Evolutionary conservation across 2,888 invertebrate genomes (phyloP), one percentile per base, ranked within the genome.

Genomic region (Sesamia inferens): DNA sequence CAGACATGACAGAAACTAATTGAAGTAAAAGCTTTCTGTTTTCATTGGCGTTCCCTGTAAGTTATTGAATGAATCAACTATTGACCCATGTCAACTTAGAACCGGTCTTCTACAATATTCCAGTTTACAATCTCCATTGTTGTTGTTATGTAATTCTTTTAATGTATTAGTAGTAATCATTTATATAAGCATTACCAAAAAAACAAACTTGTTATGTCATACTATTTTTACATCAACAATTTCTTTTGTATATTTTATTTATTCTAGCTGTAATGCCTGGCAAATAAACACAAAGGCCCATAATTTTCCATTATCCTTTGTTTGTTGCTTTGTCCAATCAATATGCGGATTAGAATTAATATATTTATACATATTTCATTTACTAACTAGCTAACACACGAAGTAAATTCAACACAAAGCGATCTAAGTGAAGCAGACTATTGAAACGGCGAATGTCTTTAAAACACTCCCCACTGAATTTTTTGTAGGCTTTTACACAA

Each of bases 401-500:
- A 48, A 54, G 2, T 44, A 48, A 63, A 64, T 61, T 39, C 51
- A 65, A 48, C 71, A 68, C 14, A 70, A 63, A 76, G 65, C 16
- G 76, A 82, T 61, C 44, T 55, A 69, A 48, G 55, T 63, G 62
- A 31, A 71, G 66, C 55, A 68, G 68, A 55, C 83, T 83, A 81
- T 75, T 79, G 81, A 83, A 79, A 71, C 42, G 47, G 55, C 31
- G 74, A 59, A 69, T 62, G 68, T 83, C 85, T 80, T 83, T 80
- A 76, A 86, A 86, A 82, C 68, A 78, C 74, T 86, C 87, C 82
- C 83, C 61, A 66, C 82, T 24, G 79, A 77, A 69, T 71, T 80
- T 84, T 82, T 85, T 77, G 85, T 82, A 77, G 73, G 75, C 76
- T 81, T 83, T 85, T 77, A 86, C 80, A 84, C 73, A 81, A 73